phyloP scores from a whole-genome alignment of 1,140 invertebrate species.

The Drosophila novamexicana region DNA sequence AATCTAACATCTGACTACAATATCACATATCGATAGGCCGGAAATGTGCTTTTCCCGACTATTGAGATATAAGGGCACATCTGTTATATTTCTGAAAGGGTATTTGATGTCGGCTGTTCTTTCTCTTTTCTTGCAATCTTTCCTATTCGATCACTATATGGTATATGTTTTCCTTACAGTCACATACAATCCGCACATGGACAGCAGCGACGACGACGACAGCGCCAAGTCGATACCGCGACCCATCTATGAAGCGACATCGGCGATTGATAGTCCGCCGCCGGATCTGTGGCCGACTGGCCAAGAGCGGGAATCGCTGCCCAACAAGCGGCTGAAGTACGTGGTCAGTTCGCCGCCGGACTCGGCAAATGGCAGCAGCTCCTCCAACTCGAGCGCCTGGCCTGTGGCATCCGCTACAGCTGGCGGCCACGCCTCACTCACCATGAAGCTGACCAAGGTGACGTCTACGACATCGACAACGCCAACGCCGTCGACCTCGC shows the following conservation, averaged over 20 bases:
- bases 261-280: slow-evolving; percentile 68
- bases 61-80: too few relatives aligned
- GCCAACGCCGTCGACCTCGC: not conserved
- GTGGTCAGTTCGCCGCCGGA: slow-evolving; percentile 63
- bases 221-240: slow-evolving; percentile 75
- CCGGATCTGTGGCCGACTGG: slow-evolving; percentile 33
- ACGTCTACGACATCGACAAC: slow-evolving; percentile 3
- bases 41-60: too few relatives aligned
- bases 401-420: slow-evolving; percentile 31
- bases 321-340: slow-evolving; percentile 63
- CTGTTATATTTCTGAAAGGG: too few relatives aligned
- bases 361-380: slow-evolving; percentile 60
- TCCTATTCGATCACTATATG: not conserved
- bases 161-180: not conserved
- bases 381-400: slow-evolving; percentile 53
- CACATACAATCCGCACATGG: slow-evolving; percentile 30
- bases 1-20: too few relatives aligned
- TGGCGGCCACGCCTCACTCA: slow-evolving; percentile 48
- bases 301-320: slow-evolving; percentile 50
- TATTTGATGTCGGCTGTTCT: too few relatives aligned
- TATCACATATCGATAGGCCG: too few relatives aligned
- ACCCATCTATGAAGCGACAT: slow-evolving; percentile 71
- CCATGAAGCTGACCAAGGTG: slow-evolving; percentile 71
- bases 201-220: slow-evolving; percentile 71
- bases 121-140: too few relatives aligned